A percentile compares a stretch with the other conserved stretches of the same genome.
These are phyloP conservation scores for Leptatherina wallacei DNA, from an alignment of 2,797 vertebrate genomes.

Conservation along the genomic window DNA sequence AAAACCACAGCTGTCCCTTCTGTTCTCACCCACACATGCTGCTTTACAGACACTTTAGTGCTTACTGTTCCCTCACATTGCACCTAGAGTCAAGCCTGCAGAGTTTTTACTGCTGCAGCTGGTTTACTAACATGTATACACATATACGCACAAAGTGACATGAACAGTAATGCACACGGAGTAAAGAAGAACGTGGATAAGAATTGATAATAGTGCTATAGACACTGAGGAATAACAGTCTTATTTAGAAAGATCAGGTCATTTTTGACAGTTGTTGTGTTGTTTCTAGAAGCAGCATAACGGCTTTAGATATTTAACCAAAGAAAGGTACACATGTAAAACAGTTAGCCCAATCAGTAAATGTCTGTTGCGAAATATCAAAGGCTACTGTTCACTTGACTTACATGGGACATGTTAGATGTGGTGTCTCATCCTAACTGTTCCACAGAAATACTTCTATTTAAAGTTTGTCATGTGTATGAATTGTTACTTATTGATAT, in stretches of 20 bases:
- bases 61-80: constrained; percentile 49
- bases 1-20: constrained; percentile 79
- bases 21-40: constrained; percentile 68
- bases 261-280: constrained; percentile 25
- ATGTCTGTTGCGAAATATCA: constrained; percentile 37
- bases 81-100: constrained; percentile 30
- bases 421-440: constrained; percentile 42
- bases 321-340: constrained; percentile 42
- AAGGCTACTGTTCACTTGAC: constrained; percentile 35
- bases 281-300: constrained; percentile 22
- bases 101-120: constrained; percentile 31
- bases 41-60: constrained; percentile 77
- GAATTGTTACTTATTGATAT: constrained; percentile 47
- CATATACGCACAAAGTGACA: constrained; percentile 40
- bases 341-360: constrained; percentile 41
- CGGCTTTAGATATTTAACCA: constrained; percentile 38
- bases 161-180: not conserved
- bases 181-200: constrained; percentile 18
- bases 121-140: constrained; percentile 4
- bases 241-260: constrained; percentile 15
- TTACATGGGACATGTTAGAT: constrained; percentile 34
- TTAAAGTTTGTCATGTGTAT: constrained; percentile 41
- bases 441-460: constrained; percentile 46
- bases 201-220: constrained; percentile 8
- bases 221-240: constrained; percentile 3